phyloP scores from a whole-genome alignment of 2,113 vertebrate species.

The Tetrao urogallus region DNA sequence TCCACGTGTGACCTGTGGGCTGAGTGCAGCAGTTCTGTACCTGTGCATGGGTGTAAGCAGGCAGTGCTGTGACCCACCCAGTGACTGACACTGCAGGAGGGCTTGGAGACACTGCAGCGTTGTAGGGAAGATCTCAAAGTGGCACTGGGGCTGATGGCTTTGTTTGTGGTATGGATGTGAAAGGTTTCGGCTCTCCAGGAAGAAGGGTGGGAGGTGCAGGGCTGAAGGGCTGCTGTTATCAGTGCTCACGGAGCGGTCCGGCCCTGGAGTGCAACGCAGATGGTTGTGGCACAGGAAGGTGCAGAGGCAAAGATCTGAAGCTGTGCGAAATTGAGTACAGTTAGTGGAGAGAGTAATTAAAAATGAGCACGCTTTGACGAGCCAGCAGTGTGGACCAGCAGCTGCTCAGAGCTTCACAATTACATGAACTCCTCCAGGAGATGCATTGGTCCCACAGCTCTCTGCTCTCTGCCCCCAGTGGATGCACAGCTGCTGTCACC shows the following conservation, averaged over 20 bases:
- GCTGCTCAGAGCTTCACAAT: not conserved
- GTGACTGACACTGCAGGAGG: not conserved
- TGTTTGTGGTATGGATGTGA: not conserved
- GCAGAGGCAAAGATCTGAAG: not conserved
- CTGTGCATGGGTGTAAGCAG: fast-evolving
- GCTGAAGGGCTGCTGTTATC: not conserved
- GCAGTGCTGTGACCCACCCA: not conserved
- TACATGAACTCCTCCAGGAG: not conserved
- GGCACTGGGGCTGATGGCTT: fast-evolving
- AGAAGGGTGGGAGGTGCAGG: too few relatives aligned
- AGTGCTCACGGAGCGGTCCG: not conserved
- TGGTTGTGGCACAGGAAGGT: not conserved
- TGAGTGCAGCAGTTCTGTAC: not conserved
- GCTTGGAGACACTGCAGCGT: too few relatives aligned
- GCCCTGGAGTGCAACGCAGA: not conserved
- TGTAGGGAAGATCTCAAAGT: not conserved
- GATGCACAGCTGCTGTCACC: not conserved
- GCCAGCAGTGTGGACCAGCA: not conserved
- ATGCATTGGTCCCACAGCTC: not conserved
- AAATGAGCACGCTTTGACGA: not conserved
- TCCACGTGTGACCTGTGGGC: not conserved
- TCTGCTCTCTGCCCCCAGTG: not conserved
- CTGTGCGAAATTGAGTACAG: not conserved
- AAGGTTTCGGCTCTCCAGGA: not conserved
- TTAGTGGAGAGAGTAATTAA: not conserved